phyloP scores from a whole-genome alignment of 2,113 vertebrate genomes.

The Labeo rohita region DNA sequence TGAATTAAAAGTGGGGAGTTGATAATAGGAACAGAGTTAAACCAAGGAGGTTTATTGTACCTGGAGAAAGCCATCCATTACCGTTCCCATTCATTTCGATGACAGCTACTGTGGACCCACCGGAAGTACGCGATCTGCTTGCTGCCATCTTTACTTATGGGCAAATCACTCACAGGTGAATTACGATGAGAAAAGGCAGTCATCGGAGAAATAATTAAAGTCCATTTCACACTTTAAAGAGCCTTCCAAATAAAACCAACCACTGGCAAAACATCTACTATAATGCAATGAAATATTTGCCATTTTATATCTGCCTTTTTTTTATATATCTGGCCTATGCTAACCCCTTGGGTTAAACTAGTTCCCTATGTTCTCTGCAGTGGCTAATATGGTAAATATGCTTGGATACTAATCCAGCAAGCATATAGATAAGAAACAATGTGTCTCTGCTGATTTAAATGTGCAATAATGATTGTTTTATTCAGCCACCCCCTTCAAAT shows the following conservation, averaged over 20 bases:
- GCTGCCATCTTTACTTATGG: neutral
- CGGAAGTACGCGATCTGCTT: neutral
- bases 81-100: neutral
- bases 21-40: constrained; percentile 23
- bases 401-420: neutral
- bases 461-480: constrained; percentile 31
- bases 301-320: neutral
- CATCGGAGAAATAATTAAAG: neutral
- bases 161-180: constrained; percentile 11
- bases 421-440: constrained; percentile 17
- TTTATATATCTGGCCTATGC: neutral
- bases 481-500: constrained; percentile 29
- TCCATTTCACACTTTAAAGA: neutral
- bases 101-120: neutral
- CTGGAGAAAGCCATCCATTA: constrained; percentile 7
- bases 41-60: neutral
- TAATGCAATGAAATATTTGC: neutral
- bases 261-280: neutral
- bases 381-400: neutral
- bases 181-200: neutral
- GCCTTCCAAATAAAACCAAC: neutral
- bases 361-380: neutral
- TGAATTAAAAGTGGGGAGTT: constrained; percentile 38
- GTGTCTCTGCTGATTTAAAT: neutral
- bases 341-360: neutral